Evolutionary conservation across 2,113 vertebrate genomes (phyloP), one percentile per base, ranked within the genome.

Genomic region (Oryzias javanicus): DNA sequence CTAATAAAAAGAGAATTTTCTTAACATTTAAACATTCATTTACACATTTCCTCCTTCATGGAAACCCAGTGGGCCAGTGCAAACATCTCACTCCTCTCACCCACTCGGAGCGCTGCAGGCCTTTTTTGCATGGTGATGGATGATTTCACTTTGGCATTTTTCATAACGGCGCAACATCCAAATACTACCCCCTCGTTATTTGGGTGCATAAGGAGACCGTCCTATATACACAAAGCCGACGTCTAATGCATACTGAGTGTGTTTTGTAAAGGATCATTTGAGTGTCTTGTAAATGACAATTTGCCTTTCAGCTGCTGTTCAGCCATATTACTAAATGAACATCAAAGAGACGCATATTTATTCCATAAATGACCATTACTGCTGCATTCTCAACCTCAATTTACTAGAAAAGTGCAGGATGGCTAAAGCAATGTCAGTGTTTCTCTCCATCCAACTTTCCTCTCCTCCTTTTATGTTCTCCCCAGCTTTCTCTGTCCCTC

Each of bases 1-100:
- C 94, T 96, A 95, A 97, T 97, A 94, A 94, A 93, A 87, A 66
- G 86, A 90, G 91, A 92, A 91, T 95, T 94, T 47, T 92, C 90
- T 92, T 78, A 93, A 92, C 90, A 92, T 92, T 94, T 89, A 86
- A 78, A 87, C 82, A 5, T 89, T 89, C 82, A 83, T 88, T 85
- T 87, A 73, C 75, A 67, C 80, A 65, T 82, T 79, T 76, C 74
- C 76, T 83, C 73, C 52, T 84, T 79, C 76, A 64, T 74, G 50
- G 70, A 85, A 92, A 91, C 92, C 90, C 92, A 93, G 89, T 93
- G 93, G 91, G 92, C 91, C 92, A 91, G 86, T 88, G 88, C 90
- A 92, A 86, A 91, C 92, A 92, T 87, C 86, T 85, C 85, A 76
- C 83, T 84, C 58, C 72, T 74, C 82, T 85, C 76, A 84, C 78